Evolutionary conservation across 1,140 invertebrate genomes (phyloP), one percentile per base, ranked within the genome.

Genomic region (Hylaeus anthracinus): DNA sequence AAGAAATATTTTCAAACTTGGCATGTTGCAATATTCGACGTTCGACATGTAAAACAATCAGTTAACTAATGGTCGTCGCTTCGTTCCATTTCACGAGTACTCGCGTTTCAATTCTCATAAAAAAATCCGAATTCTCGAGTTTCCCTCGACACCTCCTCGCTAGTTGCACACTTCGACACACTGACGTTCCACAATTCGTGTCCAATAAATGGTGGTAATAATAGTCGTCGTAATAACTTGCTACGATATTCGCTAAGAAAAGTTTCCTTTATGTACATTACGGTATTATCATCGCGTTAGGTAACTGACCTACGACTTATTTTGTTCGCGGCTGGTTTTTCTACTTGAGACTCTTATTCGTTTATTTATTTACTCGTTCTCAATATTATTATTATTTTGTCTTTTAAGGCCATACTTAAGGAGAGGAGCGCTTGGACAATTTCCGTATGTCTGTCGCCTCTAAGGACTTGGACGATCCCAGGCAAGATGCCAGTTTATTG

Each of bases 361-460:
- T 15, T 78, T 71, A 63, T 53, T 72, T 72, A 9, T 39, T 72
- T 56, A 76, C 14, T 73, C 69, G 48, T 71, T 60, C 5, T 79
- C 58, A 58, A 37, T 75, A 9, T 56, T 58, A 14, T 67, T 9
- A 15, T 55, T 15, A 61, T 72, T 77, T 64, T 48, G 58, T 65
- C n/a, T 53, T 84, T 86, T 86, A 86, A 86, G 84, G 85, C 85
- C 85, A 86, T 86, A 80, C 84, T 86, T 74, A 71, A 86, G 61
- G 72, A 61, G 72, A 74, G 84, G 78, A 72, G 75, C 72, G 71
- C 56, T 58, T 72, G 43, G 15, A 72, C 75, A 72, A 63, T n/a
- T 71, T 63, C 10, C 58, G 5, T 51, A 12, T 67, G 12, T 70
- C 1, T 60, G 8, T 71, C 75, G 14, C 41, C 53, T 60, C 5